Evolutionary conservation across 2,113 vertebrate genomes (phyloP).

Genomic region (Phylloscopus trochilus): DNA sequence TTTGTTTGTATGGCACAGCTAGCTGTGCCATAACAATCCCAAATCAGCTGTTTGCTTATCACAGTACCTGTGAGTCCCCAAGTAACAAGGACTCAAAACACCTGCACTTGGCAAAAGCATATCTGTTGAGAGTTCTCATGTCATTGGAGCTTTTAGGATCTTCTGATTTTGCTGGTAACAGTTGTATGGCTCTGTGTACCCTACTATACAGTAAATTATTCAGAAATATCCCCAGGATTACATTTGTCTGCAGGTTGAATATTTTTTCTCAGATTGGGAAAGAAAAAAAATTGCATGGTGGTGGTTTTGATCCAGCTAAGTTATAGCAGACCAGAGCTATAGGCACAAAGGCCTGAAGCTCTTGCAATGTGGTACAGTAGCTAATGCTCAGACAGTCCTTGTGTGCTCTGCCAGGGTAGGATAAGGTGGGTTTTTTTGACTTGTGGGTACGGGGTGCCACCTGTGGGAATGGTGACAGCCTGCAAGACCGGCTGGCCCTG

Average conservation of each 20-base stretch:
- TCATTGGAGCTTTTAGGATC: neutral
- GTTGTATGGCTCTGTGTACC: neutral
- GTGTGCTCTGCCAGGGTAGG: neutral
- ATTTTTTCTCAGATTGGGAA: neutral
- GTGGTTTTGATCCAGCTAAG: neutral
- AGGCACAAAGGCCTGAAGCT: neutral
- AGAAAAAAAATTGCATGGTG: neutral
- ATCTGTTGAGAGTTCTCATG: neutral
- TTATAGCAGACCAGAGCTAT: neutral
- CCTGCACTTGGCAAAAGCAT: neutral
- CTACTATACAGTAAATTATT: neutral
- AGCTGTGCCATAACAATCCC: neutral
- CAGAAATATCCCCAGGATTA: neutral
- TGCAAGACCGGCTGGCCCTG: neutral
- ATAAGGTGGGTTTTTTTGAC: neutral
- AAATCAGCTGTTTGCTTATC: neutral
- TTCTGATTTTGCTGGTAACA: neutral
- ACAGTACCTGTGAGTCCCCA: neutral
- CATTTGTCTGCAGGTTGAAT: neutral
- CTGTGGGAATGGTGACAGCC: neutral
- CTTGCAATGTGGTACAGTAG: rapidly evolving
- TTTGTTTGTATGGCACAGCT: too few relatives aligned
- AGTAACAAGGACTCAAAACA: neutral
- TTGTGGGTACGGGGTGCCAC: neutral
- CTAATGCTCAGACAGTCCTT: neutral